Conservation (phyloP, 2,888 invertebrate species). For the Halictus ligatus region DNA sequence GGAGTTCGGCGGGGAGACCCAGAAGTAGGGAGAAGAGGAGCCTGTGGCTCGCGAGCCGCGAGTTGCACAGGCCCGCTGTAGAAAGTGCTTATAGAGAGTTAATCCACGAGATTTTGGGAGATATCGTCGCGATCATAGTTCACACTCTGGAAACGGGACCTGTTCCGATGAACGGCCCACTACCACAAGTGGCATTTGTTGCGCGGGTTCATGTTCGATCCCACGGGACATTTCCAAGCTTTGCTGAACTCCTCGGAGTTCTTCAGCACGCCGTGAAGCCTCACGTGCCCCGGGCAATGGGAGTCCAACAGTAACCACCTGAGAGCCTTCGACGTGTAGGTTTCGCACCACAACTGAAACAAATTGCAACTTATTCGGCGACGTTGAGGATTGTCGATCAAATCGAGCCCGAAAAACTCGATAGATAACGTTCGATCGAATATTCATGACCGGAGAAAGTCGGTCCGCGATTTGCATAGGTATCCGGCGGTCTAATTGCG, state of each 20-base stretch:
- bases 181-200: conserved; percentile 85
- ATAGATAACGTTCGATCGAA: not conserved
- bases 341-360: conserved; percentile 93
- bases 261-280: conserved; percentile 89
- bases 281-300: conserved; percentile 90
- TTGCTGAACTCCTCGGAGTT: conserved; percentile 91
- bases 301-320: conserved; percentile 89
- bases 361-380: not conserved
- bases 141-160: not conserved
- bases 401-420: too few relatives aligned
- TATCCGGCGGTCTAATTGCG: not conserved
- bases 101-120: too few relatives aligned
- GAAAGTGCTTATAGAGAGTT: too few relatives aligned
- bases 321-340: conserved; percentile 88
- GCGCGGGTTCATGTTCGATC: conserved; percentile 86
- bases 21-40: too few relatives aligned
- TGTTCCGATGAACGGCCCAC: not conserved
- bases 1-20: too few relatives aligned
- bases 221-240: conserved; percentile 85
- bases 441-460: not conserved
- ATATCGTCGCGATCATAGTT: too few relatives aligned
- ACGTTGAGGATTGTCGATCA: not conserved
- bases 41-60: too few relatives aligned
- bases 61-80: too few relatives aligned
- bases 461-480: not conserved